A percentile compares a stretch with the other conserved stretches of the same genome.
These are phyloP conservation scores for Rousettus leschenaultii DNA, from an alignment of 2,113 vertebrate genomes.

Conservation along the genomic window DNA sequence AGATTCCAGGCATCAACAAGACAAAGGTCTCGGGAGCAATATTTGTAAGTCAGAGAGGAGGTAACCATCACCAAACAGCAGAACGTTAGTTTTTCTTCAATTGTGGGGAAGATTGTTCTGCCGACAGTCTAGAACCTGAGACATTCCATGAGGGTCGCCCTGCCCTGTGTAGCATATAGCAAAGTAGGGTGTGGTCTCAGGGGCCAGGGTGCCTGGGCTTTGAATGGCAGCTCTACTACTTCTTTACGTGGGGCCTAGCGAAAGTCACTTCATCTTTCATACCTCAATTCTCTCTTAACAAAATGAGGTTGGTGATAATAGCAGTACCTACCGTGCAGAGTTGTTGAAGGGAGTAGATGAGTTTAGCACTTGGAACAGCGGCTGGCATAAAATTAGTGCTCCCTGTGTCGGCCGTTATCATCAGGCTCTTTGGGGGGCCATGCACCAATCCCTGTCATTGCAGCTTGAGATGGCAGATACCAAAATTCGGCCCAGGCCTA, in stretches of 20 bases:
- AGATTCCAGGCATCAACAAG: neutral
- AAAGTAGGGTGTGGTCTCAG: neutral
- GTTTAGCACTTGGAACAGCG: neutral
- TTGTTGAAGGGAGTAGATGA: neutral
- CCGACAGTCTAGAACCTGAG: neutral
- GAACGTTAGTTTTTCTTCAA: neutral
- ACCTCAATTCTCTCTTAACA: neutral
- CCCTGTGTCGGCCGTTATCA: neutral
- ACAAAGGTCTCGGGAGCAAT: neutral
- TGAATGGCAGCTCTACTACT: neutral
- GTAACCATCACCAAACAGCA: neutral
- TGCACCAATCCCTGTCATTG: neutral
- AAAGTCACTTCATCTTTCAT: neutral
- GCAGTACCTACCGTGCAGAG: neutral
- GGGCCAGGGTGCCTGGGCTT: neutral
- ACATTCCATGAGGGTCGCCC: neutral
- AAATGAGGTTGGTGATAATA: neutral
- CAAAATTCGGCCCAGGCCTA: neutral
- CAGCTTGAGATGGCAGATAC: neutral
- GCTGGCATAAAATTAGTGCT: neutral
- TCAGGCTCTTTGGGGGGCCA: neutral
- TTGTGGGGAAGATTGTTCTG: neutral
- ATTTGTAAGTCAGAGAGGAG: neutral
- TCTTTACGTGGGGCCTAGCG: neutral
- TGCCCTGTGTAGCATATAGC: rapidly evolving